Conservation (phyloP, 2,888 invertebrate species). For the Agriopis leucophaearia region DNA sequence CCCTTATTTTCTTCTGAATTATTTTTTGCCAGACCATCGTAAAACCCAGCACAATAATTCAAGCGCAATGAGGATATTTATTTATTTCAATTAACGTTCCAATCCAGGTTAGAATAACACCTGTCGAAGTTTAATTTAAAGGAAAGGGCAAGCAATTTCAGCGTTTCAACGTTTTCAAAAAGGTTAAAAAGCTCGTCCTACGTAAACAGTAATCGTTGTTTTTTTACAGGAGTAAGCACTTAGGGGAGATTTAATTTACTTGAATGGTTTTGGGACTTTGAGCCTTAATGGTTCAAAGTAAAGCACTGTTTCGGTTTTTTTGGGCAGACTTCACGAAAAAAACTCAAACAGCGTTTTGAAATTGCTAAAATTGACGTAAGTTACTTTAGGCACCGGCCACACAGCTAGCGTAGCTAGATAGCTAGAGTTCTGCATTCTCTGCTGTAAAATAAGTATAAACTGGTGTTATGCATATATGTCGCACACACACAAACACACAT, state of each 20-base stretch:
- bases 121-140: slow-evolving; percentile 22
- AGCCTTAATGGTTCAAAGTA: slow-evolving; percentile 11
- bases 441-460: too few species aligned
- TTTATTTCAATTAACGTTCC: slow-evolving; percentile 29
- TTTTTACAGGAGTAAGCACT: slow-evolving; percentile 31
- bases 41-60: slow-evolving; percentile 14
- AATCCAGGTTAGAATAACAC: slow-evolving; percentile 25
- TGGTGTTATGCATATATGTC: too few species aligned
- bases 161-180: slow-evolving; percentile 28
- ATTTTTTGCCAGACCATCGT: slow-evolving; percentile 1
- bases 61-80: slow-evolving; percentile 18
- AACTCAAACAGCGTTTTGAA: slow-evolving; percentile 2
- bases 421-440: too few species aligned
- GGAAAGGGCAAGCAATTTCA: slow-evolving; percentile 15
- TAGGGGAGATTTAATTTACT: slow-evolving; percentile 26
- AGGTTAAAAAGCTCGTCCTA: slow-evolving; percentile 37
- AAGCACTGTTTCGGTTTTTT: background rate
- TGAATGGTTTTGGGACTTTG: slow-evolving; percentile 20
- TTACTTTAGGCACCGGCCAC: background rate
- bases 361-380: background rate
- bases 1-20: background rate
- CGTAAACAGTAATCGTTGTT: slow-evolving; percentile 31
- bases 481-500: too few species aligned
- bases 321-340: background rate
- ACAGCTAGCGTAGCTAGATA: background rate